Evolutionary conservation across 2,888 invertebrate species (phyloP).

Genomic region (Conistra vaccinii): DNA sequence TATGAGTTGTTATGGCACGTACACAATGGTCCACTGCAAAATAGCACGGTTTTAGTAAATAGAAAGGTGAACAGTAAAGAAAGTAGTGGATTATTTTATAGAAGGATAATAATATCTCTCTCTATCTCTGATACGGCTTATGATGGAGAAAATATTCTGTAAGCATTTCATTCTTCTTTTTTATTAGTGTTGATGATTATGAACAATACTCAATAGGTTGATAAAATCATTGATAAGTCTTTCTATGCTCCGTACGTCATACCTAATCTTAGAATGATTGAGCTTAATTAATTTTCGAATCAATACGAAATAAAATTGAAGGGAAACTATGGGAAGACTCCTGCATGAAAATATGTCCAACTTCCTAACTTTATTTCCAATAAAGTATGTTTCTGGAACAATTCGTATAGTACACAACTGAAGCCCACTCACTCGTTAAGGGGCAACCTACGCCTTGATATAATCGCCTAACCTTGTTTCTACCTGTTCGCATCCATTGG

Average conservation of each 20-base stretch:
- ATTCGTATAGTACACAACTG: slow-evolving; percentile 50
- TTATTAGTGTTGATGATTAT: not conserved
- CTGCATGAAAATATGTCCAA: not conserved
- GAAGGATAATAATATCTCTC: no score
- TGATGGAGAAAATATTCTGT: not conserved
- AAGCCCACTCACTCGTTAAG: slow-evolving; percentile 65
- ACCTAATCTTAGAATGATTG: not conserved
- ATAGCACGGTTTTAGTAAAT: not conserved
- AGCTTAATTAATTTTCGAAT: not conserved
- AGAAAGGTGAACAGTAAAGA: not conserved
- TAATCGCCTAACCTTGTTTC: slow-evolving; percentile 72
- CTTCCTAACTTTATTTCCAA: slow-evolving; percentile 4
- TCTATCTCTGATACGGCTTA: no score
- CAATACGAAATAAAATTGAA: not conserved
- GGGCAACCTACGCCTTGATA: slow-evolving; percentile 63
- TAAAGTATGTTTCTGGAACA: slow-evolving; percentile 14
- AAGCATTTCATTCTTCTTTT: not conserved
- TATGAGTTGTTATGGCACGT: not conserved
- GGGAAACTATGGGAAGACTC: not conserved
- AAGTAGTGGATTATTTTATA: not conserved
- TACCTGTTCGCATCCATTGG: slow-evolving; percentile 58
- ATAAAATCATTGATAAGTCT: not conserved
- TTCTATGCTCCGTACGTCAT: not conserved
- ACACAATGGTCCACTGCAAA: slow-evolving; percentile 4
- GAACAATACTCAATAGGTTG: not conserved